These are phyloP conservation scores for Drosophila lowei DNA, from an alignment of 1,140 invertebrate genomes.

Conservation along the genomic window DNA sequence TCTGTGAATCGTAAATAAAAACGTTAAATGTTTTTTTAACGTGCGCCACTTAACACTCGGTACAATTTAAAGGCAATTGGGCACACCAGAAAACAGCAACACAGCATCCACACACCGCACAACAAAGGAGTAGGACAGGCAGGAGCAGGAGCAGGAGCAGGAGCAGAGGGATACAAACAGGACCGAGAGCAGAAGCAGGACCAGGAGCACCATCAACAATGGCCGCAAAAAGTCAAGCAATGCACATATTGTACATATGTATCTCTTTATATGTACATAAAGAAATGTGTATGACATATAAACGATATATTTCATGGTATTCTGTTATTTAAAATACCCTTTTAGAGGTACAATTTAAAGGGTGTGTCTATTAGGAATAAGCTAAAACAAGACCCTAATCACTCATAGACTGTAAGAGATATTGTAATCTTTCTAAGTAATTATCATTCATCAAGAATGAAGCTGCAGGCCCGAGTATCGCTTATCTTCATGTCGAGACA, in stretches of 20 bases:
- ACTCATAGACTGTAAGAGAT: no score
- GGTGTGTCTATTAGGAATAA: neutral
- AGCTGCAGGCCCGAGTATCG: no score
- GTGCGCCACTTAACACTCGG: slow-evolving; percentile 78
- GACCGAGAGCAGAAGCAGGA: slow-evolving; percentile 13
- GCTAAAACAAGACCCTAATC: no score
- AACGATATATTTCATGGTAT: slow-evolving; percentile 31
- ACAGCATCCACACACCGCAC: neutral
- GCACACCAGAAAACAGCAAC: slow-evolving; percentile 58
- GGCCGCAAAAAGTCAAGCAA: slow-evolving; percentile 58
- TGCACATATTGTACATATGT: slow-evolving; percentile 34
- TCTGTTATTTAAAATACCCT: slow-evolving; percentile 12
- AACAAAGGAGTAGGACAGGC: no score
- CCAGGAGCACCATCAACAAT: slow-evolving; percentile 48
- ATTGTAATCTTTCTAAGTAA: no score
- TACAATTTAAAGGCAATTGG: slow-evolving; percentile 80
- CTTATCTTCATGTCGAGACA: no score
- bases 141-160: no score
- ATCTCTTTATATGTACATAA: slow-evolving; percentile 31
- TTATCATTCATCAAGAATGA: no score
- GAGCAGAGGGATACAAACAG: neutral
- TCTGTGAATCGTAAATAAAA: slow-evolving; percentile 74
- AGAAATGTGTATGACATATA: slow-evolving; percentile 27
- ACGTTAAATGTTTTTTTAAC: slow-evolving; percentile 82
- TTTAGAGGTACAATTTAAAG: neutral